Evolutionary conservation across 1,140 invertebrate genomes (phyloP).

Genomic region (Psix sp.): DNA sequence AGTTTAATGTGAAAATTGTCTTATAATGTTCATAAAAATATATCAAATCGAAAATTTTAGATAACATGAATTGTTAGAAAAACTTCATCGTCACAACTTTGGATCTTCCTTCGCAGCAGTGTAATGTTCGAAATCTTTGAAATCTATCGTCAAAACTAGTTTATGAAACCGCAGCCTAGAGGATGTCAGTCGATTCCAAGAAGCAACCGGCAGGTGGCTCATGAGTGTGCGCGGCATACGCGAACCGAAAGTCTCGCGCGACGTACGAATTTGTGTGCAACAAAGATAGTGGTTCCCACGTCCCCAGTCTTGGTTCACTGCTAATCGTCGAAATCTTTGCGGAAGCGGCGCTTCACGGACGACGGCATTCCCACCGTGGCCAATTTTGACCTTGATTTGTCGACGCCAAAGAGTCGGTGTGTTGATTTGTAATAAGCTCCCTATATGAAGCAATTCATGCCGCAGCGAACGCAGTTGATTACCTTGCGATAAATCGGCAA

Average conservation of each 20-base stretch:
- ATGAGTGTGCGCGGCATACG: conserved; percentile 6
- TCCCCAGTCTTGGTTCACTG: conserved; percentile 59
- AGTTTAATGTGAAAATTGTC: no score
- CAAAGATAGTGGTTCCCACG: conserved; percentile 57
- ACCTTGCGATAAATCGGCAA: conserved; percentile 34
- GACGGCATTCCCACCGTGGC: conserved; percentile 55
- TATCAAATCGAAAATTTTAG: no score
- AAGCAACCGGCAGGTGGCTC: conserved; percentile 17
- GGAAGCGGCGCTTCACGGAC: conserved; percentile 59
- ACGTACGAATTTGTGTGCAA: conserved; percentile 20
- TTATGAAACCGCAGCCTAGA: not conserved
- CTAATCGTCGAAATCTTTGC: conserved; percentile 65
- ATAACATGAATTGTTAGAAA: not conserved
- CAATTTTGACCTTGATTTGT: conserved; percentile 53
- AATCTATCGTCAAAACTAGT: not conserved
- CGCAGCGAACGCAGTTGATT: conserved; percentile 15
- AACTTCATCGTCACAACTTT: not conserved
- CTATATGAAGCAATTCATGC: no score
- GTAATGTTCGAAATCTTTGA: not conserved
- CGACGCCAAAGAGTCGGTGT: conserved; percentile 18
- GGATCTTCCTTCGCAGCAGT: not conserved
- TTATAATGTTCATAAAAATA: no score
- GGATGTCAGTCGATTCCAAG: conserved; percentile 13
- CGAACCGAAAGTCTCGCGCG: conserved; percentile 20
- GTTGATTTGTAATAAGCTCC: no score